Evolutionary conservation across 2,888 invertebrate species (phyloP), one percentile per base, ranked within the genome.

Genomic region (Sussaba pulchella): DNA sequence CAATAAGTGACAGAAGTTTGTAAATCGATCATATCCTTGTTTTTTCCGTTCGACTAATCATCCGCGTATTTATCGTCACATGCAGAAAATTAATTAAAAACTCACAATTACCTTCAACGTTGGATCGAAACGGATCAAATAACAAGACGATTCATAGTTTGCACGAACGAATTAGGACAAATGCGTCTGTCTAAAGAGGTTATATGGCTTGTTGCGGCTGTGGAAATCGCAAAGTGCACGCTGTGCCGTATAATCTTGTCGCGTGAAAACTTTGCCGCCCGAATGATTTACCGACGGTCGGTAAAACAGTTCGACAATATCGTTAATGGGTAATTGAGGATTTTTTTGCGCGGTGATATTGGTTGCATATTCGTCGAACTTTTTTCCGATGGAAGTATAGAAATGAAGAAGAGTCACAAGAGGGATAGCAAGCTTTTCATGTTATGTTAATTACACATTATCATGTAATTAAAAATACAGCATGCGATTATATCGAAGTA

Each of bases 211-310:
- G n/a, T n/a, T n/a, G n/a, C n/a, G n/a, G n/a, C n/a, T n/a, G n/a
- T n/a, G n/a, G n/a, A n/a, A n/a, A n/a, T n/a, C n/a, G 6, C 31
- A 31, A 31, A 31, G 14, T 57, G 26, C 26, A 26, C 3, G 4
- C n/a, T 57, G 2, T 36, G 2, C 31, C 31, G 31, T 31, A 6
- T 6, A 31, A 31, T 2, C 2, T 31, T 10, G 57, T 31, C 21
- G 31, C 31, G 57, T 31, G 57, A 57, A 36, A 45, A 24, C 9
- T 31, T 57, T 57, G 57, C 57, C 57, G 57, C 57, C 17, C 12
- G 57, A 31, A 57, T 17, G 31, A 31, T 57, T 17, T 31, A 21
- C 14, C 57, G 21, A 36, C 31, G 2, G 31, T 31, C 31, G 54
- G 31, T 54, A 54, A 50, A 0, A 6, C 4, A 8, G 1, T 1